phyloP scores from a whole-genome alignment of 2,888 invertebrate species.

The Onchidella celtica region DNA sequence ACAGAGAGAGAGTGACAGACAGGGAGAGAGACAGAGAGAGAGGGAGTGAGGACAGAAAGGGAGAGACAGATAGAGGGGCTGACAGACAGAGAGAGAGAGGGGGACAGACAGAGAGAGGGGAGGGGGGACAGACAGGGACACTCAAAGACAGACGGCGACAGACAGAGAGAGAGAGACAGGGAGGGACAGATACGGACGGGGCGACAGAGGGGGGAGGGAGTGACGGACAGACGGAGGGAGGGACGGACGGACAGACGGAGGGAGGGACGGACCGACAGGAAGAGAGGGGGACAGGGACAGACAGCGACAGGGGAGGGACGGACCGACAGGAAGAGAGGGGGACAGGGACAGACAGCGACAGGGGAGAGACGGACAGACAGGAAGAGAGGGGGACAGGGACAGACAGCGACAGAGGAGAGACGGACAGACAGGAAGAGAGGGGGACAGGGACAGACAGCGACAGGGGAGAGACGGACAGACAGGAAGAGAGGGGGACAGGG shows the following conservation, averaged over 20 bases:
- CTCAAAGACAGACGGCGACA: not conserved
- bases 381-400: no score
- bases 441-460: no score
- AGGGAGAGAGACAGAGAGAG: not conserved
- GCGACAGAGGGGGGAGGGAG: not conserved
- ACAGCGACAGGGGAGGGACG: no score
- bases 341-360: no score
- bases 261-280: not conserved
- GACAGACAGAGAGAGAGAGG: not conserved
- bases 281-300: not conserved
- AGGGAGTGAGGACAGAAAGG: not conserved
- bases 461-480: no score
- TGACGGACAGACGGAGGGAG: not conserved
- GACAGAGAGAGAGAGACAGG: not conserved
- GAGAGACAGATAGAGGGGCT: not conserved
- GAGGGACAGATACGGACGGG: not conserved
- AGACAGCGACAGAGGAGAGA: no score
- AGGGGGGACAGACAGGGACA: not conserved
- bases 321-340: no score
- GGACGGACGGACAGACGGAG: not conserved
- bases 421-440: no score
- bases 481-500: no score
- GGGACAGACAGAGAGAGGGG: not conserved
- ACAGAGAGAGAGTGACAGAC: no score
- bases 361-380: no score